These are phyloP conservation scores for Hydraecia micacea DNA, from an alignment of 2,888 invertebrate species.

Conservation along the genomic window DNA sequence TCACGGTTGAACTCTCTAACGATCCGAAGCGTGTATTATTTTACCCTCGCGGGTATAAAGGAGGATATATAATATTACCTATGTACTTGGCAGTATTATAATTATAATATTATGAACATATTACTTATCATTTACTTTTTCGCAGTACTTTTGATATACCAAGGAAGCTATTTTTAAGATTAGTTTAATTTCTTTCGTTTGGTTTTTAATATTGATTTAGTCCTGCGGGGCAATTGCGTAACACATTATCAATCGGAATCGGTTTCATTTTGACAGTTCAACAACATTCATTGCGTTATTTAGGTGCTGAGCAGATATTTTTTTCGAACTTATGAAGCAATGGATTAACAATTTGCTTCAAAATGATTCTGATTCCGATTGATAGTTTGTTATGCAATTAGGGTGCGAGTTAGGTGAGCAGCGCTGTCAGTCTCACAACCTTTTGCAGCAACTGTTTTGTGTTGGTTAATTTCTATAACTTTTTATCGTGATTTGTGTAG, in stretches of 20 bases:
- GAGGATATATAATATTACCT: not conserved
- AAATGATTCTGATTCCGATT: too few relatives aligned
- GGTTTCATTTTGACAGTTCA: too few relatives aligned
- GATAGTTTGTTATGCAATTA: too few relatives aligned
- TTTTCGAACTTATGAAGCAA: too few relatives aligned
- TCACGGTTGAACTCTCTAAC: constrained; percentile 29
- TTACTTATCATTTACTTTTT: not conserved
- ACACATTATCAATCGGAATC: too few relatives aligned
- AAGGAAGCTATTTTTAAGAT: not conserved
- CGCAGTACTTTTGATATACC: not conserved
- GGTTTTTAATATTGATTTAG: not conserved
- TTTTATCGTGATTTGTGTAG: not conserved
- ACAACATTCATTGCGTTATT: too few relatives aligned
- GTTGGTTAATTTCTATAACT: not conserved
- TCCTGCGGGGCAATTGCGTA: too few relatives aligned
- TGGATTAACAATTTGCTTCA: too few relatives aligned
- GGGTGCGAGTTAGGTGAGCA: too few relatives aligned
- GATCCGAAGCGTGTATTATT: constrained; percentile 13
- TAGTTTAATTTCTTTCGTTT: not conserved
- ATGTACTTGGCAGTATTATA: not conserved
- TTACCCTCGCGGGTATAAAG: not conserved
- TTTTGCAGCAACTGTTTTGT: not conserved
- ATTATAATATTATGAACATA: not conserved
- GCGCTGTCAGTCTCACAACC: not conserved
- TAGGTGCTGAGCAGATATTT: too few relatives aligned